phyloP scores from a whole-genome alignment of 2,888 invertebrate genomes.

The Drosophila peninsularis region DNA sequence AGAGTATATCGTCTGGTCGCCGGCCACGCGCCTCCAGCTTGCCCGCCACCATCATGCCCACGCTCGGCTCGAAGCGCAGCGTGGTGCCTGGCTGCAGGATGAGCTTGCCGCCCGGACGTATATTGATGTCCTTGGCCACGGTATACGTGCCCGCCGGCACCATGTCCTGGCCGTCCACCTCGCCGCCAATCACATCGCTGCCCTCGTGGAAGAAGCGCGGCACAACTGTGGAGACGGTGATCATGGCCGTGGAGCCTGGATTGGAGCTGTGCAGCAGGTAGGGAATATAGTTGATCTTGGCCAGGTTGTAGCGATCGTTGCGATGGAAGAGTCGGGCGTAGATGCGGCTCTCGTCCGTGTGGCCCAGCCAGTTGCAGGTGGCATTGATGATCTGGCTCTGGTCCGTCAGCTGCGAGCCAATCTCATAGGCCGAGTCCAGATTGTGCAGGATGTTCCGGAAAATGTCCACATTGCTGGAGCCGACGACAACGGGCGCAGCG shows the following conservation, averaged over 20 bases:
- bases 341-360: conserved; percentile 89
- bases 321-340: conserved; percentile 92
- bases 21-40: conserved; percentile 93
- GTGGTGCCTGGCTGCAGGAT: conserved; percentile 95
- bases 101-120: conserved; percentile 96
- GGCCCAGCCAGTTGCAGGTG: conserved; percentile 97
- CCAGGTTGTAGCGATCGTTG: conserved; percentile 97
- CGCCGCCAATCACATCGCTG: conserved; percentile 92
- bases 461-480: conserved; percentile 94
- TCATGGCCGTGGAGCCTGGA: conserved; percentile 93
- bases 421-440: conserved; percentile 95
- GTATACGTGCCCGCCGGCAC: conserved; percentile 93
- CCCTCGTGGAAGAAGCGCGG: conserved; percentile 91
- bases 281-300: conserved; percentile 95
- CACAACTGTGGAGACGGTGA: conserved; percentile 90
- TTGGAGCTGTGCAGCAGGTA: conserved; percentile 95
- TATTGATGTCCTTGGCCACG: conserved; percentile 97
- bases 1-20: conserved; percentile 91
- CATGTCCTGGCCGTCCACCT: conserved; percentile 95
- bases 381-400: conserved; percentile 97
- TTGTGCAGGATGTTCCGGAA: conserved; percentile 96
- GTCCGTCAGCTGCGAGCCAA: conserved; percentile 97
- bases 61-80: conserved; percentile 94
- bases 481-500: conserved; percentile 95
- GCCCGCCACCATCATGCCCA: conserved; percentile 98